Evolutionary conservation across 2,797 vertebrate species (phyloP).

Genomic region (Varecia variegata): DNA sequence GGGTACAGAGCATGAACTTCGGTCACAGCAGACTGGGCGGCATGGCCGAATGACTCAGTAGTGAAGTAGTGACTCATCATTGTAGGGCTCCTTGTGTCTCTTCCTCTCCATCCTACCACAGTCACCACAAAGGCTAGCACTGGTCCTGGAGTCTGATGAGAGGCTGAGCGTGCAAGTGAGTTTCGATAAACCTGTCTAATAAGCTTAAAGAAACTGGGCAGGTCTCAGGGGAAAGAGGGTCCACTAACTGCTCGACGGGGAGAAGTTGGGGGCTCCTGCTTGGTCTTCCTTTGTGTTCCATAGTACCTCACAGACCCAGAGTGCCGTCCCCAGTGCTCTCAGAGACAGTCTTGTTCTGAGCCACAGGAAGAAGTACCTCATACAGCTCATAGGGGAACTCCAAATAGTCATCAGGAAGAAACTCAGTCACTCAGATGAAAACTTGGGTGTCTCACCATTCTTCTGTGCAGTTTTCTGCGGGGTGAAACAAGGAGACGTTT

Average conservation of each 20-base stretch:
- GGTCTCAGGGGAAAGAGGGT: not conserved
- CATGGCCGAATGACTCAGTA: slow-evolving; percentile 56
- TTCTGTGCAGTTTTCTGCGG: slow-evolving; percentile 24
- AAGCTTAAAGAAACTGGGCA: not conserved
- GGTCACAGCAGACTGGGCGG: not conserved
- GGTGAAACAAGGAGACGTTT: not conserved
- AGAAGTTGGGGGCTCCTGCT: not conserved
- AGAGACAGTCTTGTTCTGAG: slow-evolving; percentile 42
- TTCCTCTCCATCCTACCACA: slow-evolving; percentile 23
- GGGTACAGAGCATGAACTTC: not conserved
- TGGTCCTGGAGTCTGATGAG: not conserved
- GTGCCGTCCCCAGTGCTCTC: not conserved
- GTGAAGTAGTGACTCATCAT: slow-evolving; percentile 58
- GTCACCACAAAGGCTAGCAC: slow-evolving; percentile 36
- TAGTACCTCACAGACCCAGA: not conserved
- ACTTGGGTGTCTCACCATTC: slow-evolving; percentile 41
- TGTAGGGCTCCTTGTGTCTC: not conserved
- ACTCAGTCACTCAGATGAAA: slow-evolving; percentile 61
- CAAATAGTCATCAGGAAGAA: slow-evolving; percentile 66
- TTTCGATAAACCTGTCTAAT: not conserved
- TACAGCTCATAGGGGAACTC: slow-evolving; percentile 72
- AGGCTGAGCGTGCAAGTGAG: not conserved
- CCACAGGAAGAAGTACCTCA: slow-evolving; percentile 67
- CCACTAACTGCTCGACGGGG: not conserved
- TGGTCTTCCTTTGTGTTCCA: not conserved